Conservation (phyloP, 2,888 invertebrate genomes). For the Amphipoea oculea region DNA sequence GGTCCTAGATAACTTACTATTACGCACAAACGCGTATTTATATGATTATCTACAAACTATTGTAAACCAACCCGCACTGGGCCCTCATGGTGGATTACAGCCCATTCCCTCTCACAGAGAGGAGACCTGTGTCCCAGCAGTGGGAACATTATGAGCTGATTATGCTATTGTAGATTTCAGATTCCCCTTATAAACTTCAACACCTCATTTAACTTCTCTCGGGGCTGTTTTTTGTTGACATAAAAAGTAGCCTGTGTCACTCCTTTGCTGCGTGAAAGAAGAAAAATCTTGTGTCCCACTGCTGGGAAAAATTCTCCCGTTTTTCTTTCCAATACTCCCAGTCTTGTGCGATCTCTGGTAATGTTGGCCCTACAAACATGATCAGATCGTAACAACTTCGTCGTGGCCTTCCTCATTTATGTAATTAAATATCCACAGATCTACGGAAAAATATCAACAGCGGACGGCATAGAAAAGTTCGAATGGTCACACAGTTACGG, state of each 20-base stretch:
- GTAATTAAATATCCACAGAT: slow-evolving; percentile 86
- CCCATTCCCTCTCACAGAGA: background rate
- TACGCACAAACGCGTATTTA: background rate
- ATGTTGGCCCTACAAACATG: background rate
- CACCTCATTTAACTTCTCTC: background rate
- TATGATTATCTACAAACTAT: background rate
- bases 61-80: background rate
- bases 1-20: slow-evolving; percentile 20
- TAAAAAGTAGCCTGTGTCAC: background rate
- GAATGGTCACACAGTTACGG: slow-evolving; percentile 99
- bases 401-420: background rate
- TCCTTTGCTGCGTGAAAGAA: background rate
- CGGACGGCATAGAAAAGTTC: slow-evolving; percentile 94
- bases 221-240: background rate
- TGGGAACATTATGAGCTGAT: background rate
- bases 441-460: slow-evolving; percentile 95
- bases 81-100: background rate
- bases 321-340: background rate
- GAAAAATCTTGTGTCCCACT: background rate
- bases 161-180: background rate
- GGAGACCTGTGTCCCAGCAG: background rate
- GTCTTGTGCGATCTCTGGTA: background rate
- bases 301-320: background rate
- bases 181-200: background rate
- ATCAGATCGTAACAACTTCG: background rate